Percentiles rank a stretch among this genome's conserved stretches.
These are phyloP conservation scores for Cyprinella venusta DNA, from an alignment of 2,797 vertebrate species.

Conservation along the genomic window DNA sequence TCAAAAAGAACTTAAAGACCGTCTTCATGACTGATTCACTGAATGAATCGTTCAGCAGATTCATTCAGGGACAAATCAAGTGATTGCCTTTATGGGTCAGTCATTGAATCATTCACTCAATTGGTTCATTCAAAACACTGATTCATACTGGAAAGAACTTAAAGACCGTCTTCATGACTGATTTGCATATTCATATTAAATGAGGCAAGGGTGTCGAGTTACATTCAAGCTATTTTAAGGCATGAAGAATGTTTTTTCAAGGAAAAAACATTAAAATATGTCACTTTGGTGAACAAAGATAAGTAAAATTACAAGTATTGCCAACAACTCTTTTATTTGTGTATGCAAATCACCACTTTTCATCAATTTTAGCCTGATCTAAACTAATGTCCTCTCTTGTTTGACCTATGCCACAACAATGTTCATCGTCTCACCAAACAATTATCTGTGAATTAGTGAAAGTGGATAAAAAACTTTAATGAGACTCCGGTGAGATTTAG, in stretches of 20 bases:
- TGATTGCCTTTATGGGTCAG: fast-evolving
- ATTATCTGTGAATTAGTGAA: neutral
- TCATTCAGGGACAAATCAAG: neutral
- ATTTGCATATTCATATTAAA: no score
- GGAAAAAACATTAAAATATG: no score
- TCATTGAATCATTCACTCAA: neutral
- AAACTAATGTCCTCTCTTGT: neutral
- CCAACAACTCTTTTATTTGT: neutral
- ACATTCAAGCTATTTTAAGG: no score
- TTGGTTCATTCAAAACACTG: neutral
- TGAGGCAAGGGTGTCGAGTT: no score
- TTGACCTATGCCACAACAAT: neutral
- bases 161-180: neutral
- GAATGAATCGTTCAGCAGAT: neutral
- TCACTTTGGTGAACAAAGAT: no score
- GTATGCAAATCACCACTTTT: neutral
- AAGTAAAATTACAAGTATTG: no score
- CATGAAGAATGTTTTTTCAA: no score
- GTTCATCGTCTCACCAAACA: neutral
- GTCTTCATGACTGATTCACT: neutral
- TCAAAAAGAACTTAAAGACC: neutral
- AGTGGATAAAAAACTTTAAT: neutral
- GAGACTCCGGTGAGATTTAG: neutral
- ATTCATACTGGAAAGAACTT: neutral
- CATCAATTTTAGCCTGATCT: neutral